Percentiles rank a stretch among this genome's conserved stretches.
Evolutionary conservation across 2,113 vertebrate species (phyloP).

Genomic region (Python bivittatus): DNA sequence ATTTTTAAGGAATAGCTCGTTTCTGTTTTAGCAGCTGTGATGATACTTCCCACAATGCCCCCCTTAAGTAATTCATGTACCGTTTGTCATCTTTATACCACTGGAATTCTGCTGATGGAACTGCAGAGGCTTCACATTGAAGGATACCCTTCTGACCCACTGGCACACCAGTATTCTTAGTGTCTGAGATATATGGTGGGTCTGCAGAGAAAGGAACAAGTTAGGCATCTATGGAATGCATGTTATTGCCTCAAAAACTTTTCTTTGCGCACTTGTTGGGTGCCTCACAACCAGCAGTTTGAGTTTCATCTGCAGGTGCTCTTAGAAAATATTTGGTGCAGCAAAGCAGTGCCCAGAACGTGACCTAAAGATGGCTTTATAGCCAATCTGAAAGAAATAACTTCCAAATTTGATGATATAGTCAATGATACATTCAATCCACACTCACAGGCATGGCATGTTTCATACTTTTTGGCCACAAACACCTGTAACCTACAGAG

Average conservation of each 20-base stretch:
- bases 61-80: constrained; percentile 65
- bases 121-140: constrained; percentile 90
- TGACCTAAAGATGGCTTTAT: rapidly evolving
- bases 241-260: not conserved
- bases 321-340: not conserved
- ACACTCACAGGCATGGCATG: rapidly evolving
- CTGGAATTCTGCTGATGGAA: constrained; percentile 90
- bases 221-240: rapidly evolving
- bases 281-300: not conserved
- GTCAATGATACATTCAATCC: not conserved
- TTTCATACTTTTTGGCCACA: not conserved
- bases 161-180: constrained; percentile 86
- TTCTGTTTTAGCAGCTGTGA: not conserved
- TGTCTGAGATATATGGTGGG: constrained; percentile 88
- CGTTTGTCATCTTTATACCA: constrained; percentile 96
- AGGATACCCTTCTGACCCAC: constrained; percentile 89
- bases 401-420: not conserved
- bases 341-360: rapidly evolving
- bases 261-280: rapidly evolving
- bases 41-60: not conserved
- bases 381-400: not conserved
- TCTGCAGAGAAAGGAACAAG: constrained; percentile 71
- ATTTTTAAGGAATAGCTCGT: not conserved
- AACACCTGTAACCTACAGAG: rapidly evolving
- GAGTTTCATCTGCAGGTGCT: not conserved